Conservation (phyloP, 2,113 vertebrate genomes). For the Microcebus lehilahytsara region DNA sequence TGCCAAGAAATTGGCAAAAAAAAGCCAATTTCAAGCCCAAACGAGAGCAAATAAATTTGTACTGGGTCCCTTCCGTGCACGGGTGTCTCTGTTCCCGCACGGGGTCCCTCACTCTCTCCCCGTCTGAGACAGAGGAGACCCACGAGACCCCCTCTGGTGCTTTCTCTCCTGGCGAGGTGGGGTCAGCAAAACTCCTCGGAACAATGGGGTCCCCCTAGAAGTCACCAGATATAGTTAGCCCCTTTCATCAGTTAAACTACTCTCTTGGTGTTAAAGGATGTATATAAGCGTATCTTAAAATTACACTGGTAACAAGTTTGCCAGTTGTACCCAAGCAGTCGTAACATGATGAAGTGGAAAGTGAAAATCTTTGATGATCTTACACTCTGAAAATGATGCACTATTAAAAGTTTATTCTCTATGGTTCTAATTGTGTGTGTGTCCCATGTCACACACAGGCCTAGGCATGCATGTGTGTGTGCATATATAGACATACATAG, state of each 20-base stretch:
- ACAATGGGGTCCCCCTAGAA: too few species aligned
- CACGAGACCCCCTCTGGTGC: background rate
- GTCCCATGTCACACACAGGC: background rate
- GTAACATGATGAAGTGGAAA: background rate
- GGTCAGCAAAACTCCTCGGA: background rate
- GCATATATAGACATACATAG: background rate
- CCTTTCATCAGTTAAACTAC: background rate
- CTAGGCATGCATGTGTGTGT: fast-evolving
- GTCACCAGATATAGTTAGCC: fast-evolving
- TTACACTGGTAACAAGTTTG: background rate
- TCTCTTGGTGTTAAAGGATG: background rate
- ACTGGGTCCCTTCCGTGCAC: fast-evolving
- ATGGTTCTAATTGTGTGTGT: too few species aligned
- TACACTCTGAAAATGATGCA: background rate
- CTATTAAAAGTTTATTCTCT: background rate
- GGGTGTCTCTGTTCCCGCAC: background rate
- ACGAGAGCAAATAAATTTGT: background rate
- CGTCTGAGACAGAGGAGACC: background rate
- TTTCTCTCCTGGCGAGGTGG: background rate
- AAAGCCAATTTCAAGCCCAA: too few species aligned
- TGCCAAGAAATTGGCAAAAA: background rate
- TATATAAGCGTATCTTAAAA: background rate
- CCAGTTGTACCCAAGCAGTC: background rate
- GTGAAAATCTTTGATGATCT: background rate
- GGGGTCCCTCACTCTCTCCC: background rate